Conservation (phyloP, 2,113 vertebrate genomes). For the Passer domesticus region DNA sequence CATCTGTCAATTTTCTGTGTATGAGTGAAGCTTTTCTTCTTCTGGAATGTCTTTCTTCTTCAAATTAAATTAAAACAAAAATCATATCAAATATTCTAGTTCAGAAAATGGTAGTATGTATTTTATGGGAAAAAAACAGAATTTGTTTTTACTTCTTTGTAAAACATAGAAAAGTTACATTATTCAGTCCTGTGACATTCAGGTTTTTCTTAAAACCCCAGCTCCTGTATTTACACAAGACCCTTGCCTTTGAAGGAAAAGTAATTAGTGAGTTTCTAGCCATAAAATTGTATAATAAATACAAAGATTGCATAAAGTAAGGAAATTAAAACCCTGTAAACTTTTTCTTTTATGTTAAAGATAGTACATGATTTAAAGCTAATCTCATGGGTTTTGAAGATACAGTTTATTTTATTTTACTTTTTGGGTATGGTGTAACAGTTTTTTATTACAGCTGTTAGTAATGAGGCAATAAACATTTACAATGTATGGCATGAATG, state of each 20-base stretch:
- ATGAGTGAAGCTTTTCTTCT: background rate
- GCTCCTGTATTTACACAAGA: background rate
- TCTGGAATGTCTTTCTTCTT: background rate
- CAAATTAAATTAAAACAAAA: conserved; percentile 1
- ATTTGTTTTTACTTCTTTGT: background rate
- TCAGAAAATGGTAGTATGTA: background rate
- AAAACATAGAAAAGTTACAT: background rate
- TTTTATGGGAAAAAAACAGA: background rate
- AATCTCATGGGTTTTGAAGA: background rate
- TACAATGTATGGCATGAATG: background rate
- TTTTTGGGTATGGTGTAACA: background rate
- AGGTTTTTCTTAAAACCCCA: background rate
- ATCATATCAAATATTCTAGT: background rate
- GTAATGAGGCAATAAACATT: conserved; percentile 30
- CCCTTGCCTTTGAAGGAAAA: background rate
- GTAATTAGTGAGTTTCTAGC: background rate
- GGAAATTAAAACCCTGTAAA: background rate
- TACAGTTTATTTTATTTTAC: background rate
- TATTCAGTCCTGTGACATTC: background rate
- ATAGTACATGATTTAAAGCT: background rate
- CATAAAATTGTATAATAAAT: background rate
- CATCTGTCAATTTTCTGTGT: background rate
- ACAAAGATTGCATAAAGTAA: background rate
- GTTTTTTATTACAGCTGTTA: background rate
- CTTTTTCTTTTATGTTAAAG: background rate